phyloP scores from a whole-genome alignment of 2,888 invertebrate species.

The Lamproptera curius region DNA sequence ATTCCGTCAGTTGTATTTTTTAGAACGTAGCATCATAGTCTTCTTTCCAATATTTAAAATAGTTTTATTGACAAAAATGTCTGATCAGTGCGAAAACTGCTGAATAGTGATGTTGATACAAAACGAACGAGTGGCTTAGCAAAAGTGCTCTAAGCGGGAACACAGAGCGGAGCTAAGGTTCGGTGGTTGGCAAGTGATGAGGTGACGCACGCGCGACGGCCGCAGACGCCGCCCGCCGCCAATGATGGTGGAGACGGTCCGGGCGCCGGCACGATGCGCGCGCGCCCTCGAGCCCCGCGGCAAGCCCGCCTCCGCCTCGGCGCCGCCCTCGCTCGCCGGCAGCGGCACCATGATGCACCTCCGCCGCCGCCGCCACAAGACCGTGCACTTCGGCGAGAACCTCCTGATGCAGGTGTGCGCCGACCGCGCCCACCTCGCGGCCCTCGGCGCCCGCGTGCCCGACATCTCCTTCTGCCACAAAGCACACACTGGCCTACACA shows the following conservation, averaged over 20 bases:
- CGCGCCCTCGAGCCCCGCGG: slow-evolving; percentile 62
- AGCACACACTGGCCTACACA: slow-evolving; percentile 59
- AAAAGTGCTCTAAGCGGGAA: slow-evolving; percentile 34
- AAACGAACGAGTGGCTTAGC: no score
- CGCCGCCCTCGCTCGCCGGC: slow-evolving; percentile 75
- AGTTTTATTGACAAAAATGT: no score
- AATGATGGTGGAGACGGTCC: slow-evolving; percentile 77
- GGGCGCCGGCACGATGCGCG: slow-evolving; percentile 67
- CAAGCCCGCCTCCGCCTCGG: slow-evolving; percentile 76
- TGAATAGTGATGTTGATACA: no score
- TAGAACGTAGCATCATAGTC: no score
- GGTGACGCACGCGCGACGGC: slow-evolving; percentile 71
- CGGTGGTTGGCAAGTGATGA: slow-evolving; percentile 53
- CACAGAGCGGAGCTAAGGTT: slow-evolving; percentile 30
- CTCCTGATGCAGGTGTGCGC: slow-evolving; percentile 85
- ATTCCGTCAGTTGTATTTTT: no score
- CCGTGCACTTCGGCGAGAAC: slow-evolving; percentile 88
- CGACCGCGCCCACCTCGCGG: slow-evolving; percentile 79
- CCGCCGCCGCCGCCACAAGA: slow-evolving; percentile 85
- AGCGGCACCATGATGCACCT: slow-evolving; percentile 76
- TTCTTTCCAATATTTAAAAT: no score
- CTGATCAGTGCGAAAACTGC: slow-evolving; percentile 20
- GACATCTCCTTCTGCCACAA: slow-evolving; percentile 73
- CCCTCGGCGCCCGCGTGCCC: slow-evolving; percentile 68
- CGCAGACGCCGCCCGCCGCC: slow-evolving; percentile 71